Percentiles rank a stretch among this genome's conserved stretches.
phyloP scores from a whole-genome alignment of 2,797 vertebrate genomes.

The Lithobates pipiens region DNA sequence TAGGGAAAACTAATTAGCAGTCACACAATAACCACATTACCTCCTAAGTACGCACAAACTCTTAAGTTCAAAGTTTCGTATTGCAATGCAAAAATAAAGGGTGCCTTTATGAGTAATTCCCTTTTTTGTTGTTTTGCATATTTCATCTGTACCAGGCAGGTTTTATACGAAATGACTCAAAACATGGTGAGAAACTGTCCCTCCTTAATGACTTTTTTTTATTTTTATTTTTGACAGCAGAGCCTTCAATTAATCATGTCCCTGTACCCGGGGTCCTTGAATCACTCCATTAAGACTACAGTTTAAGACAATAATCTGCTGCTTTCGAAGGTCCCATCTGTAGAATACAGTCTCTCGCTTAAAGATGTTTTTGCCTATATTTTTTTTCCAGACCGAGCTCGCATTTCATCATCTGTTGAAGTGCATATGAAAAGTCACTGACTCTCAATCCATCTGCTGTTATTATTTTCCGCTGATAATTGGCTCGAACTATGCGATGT shows the following conservation, averaged over 20 bases:
- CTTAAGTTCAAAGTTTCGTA: neutral
- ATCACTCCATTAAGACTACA: conserved; percentile 80
- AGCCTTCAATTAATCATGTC: conserved; percentile 75
- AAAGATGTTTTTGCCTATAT: conserved; percentile 79
- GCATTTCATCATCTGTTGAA: conserved; percentile 89
- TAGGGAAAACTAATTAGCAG: neutral
- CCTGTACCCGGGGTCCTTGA: conserved; percentile 77
- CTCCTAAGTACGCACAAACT: neutral
- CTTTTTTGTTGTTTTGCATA: conserved; percentile 23
- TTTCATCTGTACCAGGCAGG: conserved; percentile 3
- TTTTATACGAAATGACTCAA: conserved; percentile 21
- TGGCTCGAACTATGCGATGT: conserved; percentile 99
- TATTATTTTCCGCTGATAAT: conserved; percentile 99
- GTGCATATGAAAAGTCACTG: conserved; percentile 91
- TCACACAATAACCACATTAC: neutral
- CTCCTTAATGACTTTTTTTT: conserved; percentile 64
- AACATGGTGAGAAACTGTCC: neutral
- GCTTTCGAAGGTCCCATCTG: conserved; percentile 95
- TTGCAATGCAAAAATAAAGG: conserved; percentile 1
- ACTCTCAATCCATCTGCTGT: conserved; percentile 99
- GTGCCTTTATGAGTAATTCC: conserved; percentile 11
- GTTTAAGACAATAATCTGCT: conserved; percentile 84
- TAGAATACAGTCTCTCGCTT: conserved; percentile 83
- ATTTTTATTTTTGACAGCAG: conserved; percentile 57
- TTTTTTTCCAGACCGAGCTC: conserved; percentile 80